Base-by-base conservation (phyloP, 2,113 vertebrate species). In the Scomber japonicus region DNA sequence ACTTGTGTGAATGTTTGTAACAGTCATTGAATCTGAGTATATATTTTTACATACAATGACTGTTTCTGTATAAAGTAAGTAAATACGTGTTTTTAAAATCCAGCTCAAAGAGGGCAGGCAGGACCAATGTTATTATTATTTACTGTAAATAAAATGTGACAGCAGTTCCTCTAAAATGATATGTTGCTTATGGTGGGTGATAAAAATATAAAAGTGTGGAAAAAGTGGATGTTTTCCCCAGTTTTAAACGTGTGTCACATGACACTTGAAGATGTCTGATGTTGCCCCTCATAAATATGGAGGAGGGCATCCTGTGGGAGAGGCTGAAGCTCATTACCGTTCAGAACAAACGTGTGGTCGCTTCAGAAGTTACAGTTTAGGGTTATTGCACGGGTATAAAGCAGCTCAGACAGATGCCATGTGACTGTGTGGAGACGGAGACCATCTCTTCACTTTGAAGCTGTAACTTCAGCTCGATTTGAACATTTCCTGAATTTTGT, bases 381-480 rank as follows among this genome's bases (percentile, higher is more conserved):
- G 80, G 89, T 88, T 84, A 82, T 90, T 93, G 83, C 82, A 77
- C 45, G 24, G 71, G 59, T 69, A 31, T 88, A 82, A 88, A 89
- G 78, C 57, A 60, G 67, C 75, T 65, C 48, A 53, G 63, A 68
- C 74, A 85, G 68, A 81, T 74, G 53, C 44, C 75, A 78, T 50
- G 78, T 74, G 62, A 51, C 59, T 72, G 69, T 30, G 75, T 67
- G 40, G 69, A 64, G 55, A 45, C 60, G 40, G 69, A 64, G 55
- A 45, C 60, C 9, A 70, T 30, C 50, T 46, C 66, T 71, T 54
- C 69, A 74, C 87, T 88, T 86, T 79, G 77, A 85, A 87, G 77
- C 56, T 73, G 11, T 61, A 5, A 50, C 48, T 30, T 72, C 17
- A 70, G 21, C 16, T 48, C 40, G 44, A 53, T 51, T 81, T 76